Conservation (phyloP, 2,797 vertebrate genomes). For the Pelobates cultripes region DNA sequence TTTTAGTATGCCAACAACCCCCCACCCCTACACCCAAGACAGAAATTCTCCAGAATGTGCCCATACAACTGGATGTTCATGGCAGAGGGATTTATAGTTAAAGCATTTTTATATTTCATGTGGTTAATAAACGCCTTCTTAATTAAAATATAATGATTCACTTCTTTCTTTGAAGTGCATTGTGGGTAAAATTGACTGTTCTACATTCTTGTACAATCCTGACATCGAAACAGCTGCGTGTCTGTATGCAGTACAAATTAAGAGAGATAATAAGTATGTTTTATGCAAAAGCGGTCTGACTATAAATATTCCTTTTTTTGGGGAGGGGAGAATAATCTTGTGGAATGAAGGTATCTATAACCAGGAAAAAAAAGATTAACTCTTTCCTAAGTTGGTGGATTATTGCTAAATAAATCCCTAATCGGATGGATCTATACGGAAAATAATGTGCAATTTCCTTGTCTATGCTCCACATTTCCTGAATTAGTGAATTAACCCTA, state of each 20-base stretch:
- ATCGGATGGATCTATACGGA: too few relatives aligned
- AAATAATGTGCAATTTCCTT: too few relatives aligned
- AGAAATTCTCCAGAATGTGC: too few relatives aligned
- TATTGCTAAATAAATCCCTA: too few relatives aligned
- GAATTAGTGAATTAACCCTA: too few relatives aligned
- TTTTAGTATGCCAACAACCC: too few relatives aligned
- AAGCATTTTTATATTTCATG: too few relatives aligned
- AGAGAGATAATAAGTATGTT: constrained; percentile 14
- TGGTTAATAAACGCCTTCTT: neutral
- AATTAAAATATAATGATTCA: neutral
- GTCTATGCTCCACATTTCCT: too few relatives aligned
- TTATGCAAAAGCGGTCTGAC: neutral
- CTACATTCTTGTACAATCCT: neutral
- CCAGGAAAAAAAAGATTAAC: constrained; percentile 23
- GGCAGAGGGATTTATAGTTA: too few relatives aligned
- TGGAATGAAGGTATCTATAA: constrained; percentile 15
- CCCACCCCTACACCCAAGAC: too few relatives aligned
- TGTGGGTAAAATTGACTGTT: neutral
- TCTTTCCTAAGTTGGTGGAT: neutral
- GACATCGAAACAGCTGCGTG: constrained; percentile 16
- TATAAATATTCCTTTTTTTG: neutral
- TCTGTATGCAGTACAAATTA: constrained; percentile 16
- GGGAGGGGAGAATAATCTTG: neutral
- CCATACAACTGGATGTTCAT: too few relatives aligned
- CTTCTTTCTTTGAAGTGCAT: neutral